Evolutionary conservation across 2,113 vertebrate species (phyloP), one percentile per base, ranked within the genome.

Genomic region (Caracal caracal): DNA sequence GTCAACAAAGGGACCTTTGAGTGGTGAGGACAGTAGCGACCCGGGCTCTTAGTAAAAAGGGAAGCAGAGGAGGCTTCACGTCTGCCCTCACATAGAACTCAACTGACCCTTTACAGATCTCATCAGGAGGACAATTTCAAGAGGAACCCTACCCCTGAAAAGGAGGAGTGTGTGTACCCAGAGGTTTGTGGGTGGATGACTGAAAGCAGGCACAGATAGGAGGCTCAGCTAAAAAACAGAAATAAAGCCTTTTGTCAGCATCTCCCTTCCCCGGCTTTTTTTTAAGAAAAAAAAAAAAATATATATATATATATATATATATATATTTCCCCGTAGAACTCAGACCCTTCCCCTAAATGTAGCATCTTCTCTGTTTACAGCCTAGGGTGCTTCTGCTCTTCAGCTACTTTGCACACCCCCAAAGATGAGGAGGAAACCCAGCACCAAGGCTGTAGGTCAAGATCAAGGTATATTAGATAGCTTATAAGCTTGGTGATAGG

Each of bases 311-410:
- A 40, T 40, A 40, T 40, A 40, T 1, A 7, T 43, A 0, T 43
- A 43, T 43, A 1, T 43, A 43, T 59, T 84, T 91, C 37, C 43
- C 28, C 17, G 19, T 93, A 79, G 53, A 90, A 51, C 75, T 76
- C 68, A 88, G 53, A 59, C 33, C 37, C 51, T 2, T 56, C 15
- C 66, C 49, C 85, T 92, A 85, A 95, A 89, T 19, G 65, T 82
- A 91, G 93, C 61, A 28, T 56, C 84, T 83, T 88, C 47, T 92
- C 90, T 91, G 30, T 85, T 93, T 65, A 70, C 11, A 76, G 88
- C 40, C 66, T 61, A 94, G 73, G 20, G 73, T 70, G 43, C 43
- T 66, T 91, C 76, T 87, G 84, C 47, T 89, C 93, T 88, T 95
- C 53, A 66, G 37, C 33, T 75, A 28, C 17, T 33, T 76, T 92